A percentile compares a stretch with the other conserved stretches of the same genome.
Evolutionary conservation across 2,113 vertebrate genomes (phyloP).

Genomic region (Acinonyx jubatus): DNA sequence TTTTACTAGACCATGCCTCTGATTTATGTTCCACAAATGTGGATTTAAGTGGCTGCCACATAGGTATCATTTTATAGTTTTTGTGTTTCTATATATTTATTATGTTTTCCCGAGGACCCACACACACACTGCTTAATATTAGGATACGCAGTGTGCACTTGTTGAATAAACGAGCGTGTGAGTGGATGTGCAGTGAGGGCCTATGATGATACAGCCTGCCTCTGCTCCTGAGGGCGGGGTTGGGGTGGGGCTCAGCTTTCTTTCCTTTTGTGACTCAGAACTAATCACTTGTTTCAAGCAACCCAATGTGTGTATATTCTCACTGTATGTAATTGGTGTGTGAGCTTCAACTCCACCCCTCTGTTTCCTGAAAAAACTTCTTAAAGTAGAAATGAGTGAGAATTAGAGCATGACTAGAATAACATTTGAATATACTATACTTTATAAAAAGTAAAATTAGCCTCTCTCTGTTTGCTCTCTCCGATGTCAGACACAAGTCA

Average conservation of each 20-base stretch:
- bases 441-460: not conserved
- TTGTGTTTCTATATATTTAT: not conserved
- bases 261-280: not conserved
- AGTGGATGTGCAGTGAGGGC: not conserved
- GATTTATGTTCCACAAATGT: not conserved
- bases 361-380: not conserved
- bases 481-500: not conserved
- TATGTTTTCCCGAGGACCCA: not conserved
- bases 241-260: not conserved
- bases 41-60: not conserved
- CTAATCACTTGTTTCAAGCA: not conserved
- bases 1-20: not conserved
- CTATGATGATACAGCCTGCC: rapidly evolving
- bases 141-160: not conserved
- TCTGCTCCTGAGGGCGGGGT: not conserved
- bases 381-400: not conserved
- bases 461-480: not conserved
- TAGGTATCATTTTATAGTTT: constrained; percentile 12
- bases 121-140: not conserved
- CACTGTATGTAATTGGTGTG: not conserved
- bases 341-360: not conserved
- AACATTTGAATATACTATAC: not conserved
- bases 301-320: not conserved
- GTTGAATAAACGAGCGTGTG: rapidly evolving
- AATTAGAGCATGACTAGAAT: not conserved